A percentile compares a stretch with the other conserved stretches of the same genome.
Evolutionary conservation across 2,888 invertebrate genomes (phyloP).

Genomic region (Ennomos erosarius): DNA sequence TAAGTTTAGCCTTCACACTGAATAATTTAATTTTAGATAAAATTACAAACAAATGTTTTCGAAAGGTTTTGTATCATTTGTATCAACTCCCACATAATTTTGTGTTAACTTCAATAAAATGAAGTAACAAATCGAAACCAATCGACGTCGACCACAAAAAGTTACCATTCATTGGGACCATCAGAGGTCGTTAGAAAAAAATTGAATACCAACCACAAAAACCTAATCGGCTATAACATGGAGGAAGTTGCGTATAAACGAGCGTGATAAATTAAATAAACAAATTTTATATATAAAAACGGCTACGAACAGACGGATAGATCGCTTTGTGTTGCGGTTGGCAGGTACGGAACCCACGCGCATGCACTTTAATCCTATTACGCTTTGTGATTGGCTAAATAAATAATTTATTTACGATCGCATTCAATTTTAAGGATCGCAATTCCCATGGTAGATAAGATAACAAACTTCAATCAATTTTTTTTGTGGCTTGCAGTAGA

Average conservation of each 20-base stretch:
- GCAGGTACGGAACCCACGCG: constrained; percentile 76
- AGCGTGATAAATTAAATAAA: constrained; percentile 84
- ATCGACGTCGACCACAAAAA: constrained; percentile 63
- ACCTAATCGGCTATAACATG: constrained; percentile 76
- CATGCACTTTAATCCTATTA: constrained; percentile 76
- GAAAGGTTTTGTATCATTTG: not conserved
- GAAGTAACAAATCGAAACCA: constrained; percentile 58
- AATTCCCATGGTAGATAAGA: constrained; percentile 25
- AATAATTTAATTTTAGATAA: too few relatives aligned
- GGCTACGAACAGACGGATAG: constrained; percentile 62
- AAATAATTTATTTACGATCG: constrained; percentile 79
- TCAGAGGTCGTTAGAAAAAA: constrained; percentile 56
- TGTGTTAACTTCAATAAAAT: constrained; percentile 26
- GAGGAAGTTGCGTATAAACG: constrained; percentile 82
- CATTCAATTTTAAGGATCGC: constrained; percentile 53
- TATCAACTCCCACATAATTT: constrained; percentile 1
- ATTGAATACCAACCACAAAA: constrained; percentile 73
- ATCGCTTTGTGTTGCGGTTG: constrained; percentile 69
- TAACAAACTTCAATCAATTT: constrained; percentile 1
- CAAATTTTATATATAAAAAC: constrained; percentile 81
- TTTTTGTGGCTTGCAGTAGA: too few relatives aligned
- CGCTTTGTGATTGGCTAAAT: constrained; percentile 75
- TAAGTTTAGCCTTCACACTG: too few relatives aligned
- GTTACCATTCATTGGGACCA: constrained; percentile 62
- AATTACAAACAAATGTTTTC: too few relatives aligned